Base-by-base conservation (phyloP, 23 tunicate species). In the Halocynthia aurantium region DNA sequence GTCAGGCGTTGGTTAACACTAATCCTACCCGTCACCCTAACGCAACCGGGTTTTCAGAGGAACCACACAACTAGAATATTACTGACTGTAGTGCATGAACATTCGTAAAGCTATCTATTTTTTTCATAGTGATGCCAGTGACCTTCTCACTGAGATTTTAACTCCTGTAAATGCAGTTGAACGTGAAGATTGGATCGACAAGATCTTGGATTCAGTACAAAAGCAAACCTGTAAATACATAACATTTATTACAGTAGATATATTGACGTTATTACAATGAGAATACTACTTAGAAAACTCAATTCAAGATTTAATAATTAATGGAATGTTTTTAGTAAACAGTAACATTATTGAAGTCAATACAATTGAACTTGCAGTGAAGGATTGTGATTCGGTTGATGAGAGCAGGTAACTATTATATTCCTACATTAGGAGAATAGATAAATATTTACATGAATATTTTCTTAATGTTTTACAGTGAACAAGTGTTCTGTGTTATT, bases 141-240 rank as follows among this genome's bases (percentile, higher is more conserved):
- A 50, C 10, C 84, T 61, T 71, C 63, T 89, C 13, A 76, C 73
- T 49, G 87, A 80, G 22, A 61, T 80, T 15, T 58, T 89, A 52
- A 75, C 57, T 7, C 76, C 82, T 7, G 57, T 89, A 5, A 89
- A 84, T 72, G 96, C 74, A 57, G 88, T 89, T 5, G 96, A 89
- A 61, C 62, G 88, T 19, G 98, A 93, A 75, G 93, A 86, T 78
- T 80, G 82, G 75, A 73, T 93, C 57, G 98, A 93, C 65, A 63
- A 74, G 64, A 61, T 93, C 8, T 51, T 93, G 55, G 98, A 93
- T 7, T 55, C 88, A 19, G 52, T 93, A 7, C 88, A 93, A 61
- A 85, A 82, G 78, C 92, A 80, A 82, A 82, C 87, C 20, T 83
- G 88, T 84, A 69, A 70, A 57, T 65, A 65, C 49, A 10, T n/a